Evolutionary conservation across 2,113 vertebrate species (phyloP), one percentile per base, ranked within the genome.

Genomic region (Mirza zaza): DNA sequence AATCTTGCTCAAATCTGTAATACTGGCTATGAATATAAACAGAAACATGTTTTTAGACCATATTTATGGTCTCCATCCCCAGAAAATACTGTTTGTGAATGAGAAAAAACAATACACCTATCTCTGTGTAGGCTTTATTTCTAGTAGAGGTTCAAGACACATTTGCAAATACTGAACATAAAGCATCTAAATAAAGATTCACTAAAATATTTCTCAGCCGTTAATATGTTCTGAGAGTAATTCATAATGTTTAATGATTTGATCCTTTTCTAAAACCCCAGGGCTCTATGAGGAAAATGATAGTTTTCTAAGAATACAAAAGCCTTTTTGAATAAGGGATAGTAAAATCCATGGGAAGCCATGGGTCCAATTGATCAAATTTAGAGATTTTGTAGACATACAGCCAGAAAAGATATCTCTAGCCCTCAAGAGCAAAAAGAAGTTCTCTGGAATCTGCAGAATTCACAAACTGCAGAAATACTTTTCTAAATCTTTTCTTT

Each of bases 81-180:
- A 63, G 76, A 92, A 6, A 63, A 80, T 71, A 75, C 5, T 45
- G 9, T 29, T 82, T 20, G 14, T 36, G 59, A 27, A 36, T 61
- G 25, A 94, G 23, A 29, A 39, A 84, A 95, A 57, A 50, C 9
- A 73, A 15, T 71, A 39, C 1, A 48, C 5, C 18, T 91, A 95
- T 95, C 14, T 88, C 36, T 76, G 6, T n/a, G 2, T 63, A 84
- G n/a, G 17, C 23, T 85, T 95, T 89, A 77, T 77, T 59, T 57
- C 52, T 90, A 71, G 29, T 81, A 7, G 36, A 57, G 8, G 1
- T 77, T 81, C 17, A 10, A 80, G 63, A 6, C 5, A 55, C 17
- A 75, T 85, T 90, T 90, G 18, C 87, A 87, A 76, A 92, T 81
- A 71, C n/a, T 80, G 21, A 82, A n/a, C 12, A 87, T 79, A 89